Evolutionary conservation across 2,113 vertebrate genomes (phyloP).

Genomic region (Phaetusa simplex): DNA sequence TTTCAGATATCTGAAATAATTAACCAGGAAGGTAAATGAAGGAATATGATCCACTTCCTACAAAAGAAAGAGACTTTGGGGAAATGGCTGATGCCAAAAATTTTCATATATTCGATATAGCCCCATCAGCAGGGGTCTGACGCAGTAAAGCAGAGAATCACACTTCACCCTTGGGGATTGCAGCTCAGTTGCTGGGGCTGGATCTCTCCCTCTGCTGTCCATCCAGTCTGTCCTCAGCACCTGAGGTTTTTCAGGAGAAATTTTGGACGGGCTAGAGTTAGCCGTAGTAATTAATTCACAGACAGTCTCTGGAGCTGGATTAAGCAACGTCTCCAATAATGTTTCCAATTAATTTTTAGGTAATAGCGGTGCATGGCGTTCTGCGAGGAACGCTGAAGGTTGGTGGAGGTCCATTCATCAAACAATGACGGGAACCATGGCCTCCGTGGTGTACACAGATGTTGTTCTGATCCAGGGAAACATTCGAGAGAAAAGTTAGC

Average conservation of each 20-base stretch:
- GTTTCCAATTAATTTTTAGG: conserved; percentile 41
- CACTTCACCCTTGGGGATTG: background rate
- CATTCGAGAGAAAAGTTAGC: background rate
- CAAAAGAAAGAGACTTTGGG: background rate
- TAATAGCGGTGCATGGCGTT: background rate
- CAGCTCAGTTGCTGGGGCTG: background rate
- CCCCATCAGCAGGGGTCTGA: background rate
- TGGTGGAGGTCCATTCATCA: conserved; percentile 25
- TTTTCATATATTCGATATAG: background rate
- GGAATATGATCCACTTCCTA: background rate
- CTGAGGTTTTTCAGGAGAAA: background rate
- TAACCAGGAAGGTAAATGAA: background rate
- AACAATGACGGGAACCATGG: background rate
- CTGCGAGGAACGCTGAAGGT: background rate
- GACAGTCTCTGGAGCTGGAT: background rate
- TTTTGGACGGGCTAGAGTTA: background rate
- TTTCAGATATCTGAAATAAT: background rate
- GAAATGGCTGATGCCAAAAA: background rate
- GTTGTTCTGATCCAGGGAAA: background rate
- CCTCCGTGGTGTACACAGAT: background rate
- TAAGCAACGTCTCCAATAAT: background rate
- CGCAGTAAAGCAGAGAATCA: background rate
- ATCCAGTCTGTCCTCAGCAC: background rate
- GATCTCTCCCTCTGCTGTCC: background rate
- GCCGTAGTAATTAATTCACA: background rate